Evolutionary conservation across 2,113 vertebrate species (phyloP).

Genomic region (Megaleporinus macrocephalus): DNA sequence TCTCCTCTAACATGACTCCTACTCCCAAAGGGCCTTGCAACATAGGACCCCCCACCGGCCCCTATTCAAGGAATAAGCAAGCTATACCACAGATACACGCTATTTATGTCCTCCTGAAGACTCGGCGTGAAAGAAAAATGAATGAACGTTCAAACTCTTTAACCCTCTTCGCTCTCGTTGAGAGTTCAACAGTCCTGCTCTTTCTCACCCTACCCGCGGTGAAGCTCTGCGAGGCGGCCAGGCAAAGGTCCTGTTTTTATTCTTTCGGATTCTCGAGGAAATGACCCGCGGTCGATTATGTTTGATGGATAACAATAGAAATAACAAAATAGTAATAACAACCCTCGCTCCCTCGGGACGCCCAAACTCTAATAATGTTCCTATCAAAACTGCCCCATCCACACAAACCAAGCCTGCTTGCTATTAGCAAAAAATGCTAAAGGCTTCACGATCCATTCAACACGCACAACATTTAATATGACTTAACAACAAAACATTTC

Average conservation of each 20-base stretch:
- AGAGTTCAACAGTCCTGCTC: conserved; percentile 45
- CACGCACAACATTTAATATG: background rate
- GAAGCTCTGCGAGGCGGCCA: conserved; percentile 35
- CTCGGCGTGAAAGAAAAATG: conserved; percentile 28
- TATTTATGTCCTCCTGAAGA: conserved; percentile 43
- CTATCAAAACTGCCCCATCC: conserved; percentile 10
- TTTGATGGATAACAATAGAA: conserved; percentile 44
- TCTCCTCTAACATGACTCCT: conserved; percentile 46
- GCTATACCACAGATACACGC: conserved; percentile 45
- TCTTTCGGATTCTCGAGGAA: conserved; percentile 21
- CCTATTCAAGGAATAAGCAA: conserved; percentile 60
- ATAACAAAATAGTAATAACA: conserved; percentile 40
- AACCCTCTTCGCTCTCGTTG: conserved; percentile 30
- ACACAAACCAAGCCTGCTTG: background rate
- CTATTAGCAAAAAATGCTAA: background rate
- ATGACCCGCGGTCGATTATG: conserved; percentile 31
- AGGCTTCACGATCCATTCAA: background rate
- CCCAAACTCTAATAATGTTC: conserved; percentile 36
- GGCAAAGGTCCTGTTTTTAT: conserved; percentile 44
- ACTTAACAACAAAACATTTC: background rate
- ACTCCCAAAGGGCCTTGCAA: conserved; percentile 37
- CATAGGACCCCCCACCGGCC: conserved; percentile 41
- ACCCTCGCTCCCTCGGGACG: background rate
- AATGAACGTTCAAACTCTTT: conserved; percentile 38
- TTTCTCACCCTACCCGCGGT: conserved; percentile 48